phyloP scores from a whole-genome alignment of 2,113 vertebrate species.

The Lathamus discolor region DNA sequence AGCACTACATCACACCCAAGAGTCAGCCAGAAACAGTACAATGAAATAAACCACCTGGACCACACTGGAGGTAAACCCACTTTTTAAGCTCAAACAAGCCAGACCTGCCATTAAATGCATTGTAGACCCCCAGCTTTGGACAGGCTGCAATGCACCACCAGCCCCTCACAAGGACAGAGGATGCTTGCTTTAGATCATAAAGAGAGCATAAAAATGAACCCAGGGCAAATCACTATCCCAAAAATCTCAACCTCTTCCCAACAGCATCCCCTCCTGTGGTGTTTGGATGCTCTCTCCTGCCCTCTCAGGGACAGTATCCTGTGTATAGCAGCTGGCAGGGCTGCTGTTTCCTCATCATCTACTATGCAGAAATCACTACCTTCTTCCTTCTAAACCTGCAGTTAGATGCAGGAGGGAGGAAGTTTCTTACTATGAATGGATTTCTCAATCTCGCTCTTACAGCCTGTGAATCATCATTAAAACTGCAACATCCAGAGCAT shows the following conservation, averaged over 20 bases:
- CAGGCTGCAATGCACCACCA: not conserved
- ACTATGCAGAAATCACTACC: not conserved
- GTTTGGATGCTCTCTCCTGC: not conserved
- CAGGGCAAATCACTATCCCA: not conserved
- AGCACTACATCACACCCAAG: not conserved
- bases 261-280: not conserved
- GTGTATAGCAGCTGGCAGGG: not conserved
- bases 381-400: not conserved
- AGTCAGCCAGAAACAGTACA: not conserved
- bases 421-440: not conserved
- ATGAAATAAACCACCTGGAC: not conserved
- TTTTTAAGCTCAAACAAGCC: not conserved
- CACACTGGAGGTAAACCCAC: not conserved
- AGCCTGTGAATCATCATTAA: not conserved
- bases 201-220: not conserved
- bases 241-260: not conserved
- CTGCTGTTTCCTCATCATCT: not conserved
- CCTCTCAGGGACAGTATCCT: not conserved
- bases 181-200: not conserved
- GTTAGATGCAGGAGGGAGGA: not conserved
- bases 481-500: not conserved
- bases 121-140: not conserved
- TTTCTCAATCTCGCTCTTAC: not conserved
- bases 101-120: fast-evolving
- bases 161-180: not conserved